Percentiles rank a stretch among this genome's conserved stretches.
These are phyloP conservation scores for Epirrhoe alternata DNA, from an alignment of 2,888 invertebrate genomes.

Conservation along the genomic window DNA sequence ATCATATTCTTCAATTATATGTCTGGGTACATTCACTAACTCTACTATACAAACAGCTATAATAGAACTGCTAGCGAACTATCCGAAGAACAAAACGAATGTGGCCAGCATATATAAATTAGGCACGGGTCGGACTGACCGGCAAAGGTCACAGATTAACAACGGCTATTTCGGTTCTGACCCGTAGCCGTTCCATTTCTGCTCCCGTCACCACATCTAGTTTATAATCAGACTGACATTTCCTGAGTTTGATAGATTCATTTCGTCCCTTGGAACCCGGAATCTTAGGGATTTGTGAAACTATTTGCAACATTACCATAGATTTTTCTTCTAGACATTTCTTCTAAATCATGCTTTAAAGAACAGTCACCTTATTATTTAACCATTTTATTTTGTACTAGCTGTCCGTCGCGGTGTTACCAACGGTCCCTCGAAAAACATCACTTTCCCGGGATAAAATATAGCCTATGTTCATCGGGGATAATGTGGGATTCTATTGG, in stretches of 20 bases:
- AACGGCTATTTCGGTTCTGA: constrained; percentile 73
- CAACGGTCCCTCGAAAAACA: too few species aligned
- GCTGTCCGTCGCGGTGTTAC: too few species aligned
- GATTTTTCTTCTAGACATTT: too few species aligned
- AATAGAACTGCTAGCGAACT: constrained; percentile 40
- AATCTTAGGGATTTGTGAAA: constrained; percentile 14
- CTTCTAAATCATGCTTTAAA: too few species aligned
- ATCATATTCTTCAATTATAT: background rate
- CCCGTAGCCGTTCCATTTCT: constrained; percentile 69
- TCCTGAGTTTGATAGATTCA: constrained; percentile 44
- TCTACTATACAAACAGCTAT: constrained; percentile 26
- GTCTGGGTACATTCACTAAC: background rate
- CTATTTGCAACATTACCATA: background rate
- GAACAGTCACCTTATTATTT: too few species aligned
- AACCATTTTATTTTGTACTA: too few species aligned
- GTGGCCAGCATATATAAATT: constrained; percentile 72
- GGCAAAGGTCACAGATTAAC: constrained; percentile 79
- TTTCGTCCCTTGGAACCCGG: constrained; percentile 38
- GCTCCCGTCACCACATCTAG: constrained; percentile 59
- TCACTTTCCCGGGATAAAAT: too few species aligned
- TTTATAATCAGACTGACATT: constrained; percentile 53
- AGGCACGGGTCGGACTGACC: constrained; percentile 66
- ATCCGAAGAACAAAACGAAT: constrained; percentile 54
- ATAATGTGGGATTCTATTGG: too few species aligned
- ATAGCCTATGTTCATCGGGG: too few species aligned